Evolutionary conservation across 53 echinoderm and acorn worm species (phyloP).

Genomic region (Paelopatides confundens): DNA sequence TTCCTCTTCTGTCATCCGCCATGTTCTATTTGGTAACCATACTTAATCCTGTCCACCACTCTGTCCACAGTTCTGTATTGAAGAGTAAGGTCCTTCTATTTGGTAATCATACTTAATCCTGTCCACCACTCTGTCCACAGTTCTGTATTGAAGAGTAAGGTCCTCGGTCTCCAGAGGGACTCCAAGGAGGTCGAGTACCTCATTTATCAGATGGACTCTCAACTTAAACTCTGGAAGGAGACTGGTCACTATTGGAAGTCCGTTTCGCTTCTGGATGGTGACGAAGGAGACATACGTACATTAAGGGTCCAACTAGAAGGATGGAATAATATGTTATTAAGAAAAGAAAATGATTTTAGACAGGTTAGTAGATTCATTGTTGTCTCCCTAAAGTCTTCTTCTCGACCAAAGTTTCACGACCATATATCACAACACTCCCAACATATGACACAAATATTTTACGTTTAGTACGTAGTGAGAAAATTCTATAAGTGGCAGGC

Average conservation of each 20-base stretch:
- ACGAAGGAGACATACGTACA: background rate
- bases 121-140: background rate
- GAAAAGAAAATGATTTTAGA: background rate
- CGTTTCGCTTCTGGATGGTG: background rate
- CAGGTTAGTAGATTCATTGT: too few species aligned
- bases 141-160: background rate
- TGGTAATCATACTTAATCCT: too few species aligned
- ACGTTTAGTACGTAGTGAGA: too few species aligned
- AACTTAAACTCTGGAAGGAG: background rate
- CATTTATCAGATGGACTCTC: background rate
- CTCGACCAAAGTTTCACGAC: too few species aligned
- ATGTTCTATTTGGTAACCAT: too few species aligned
- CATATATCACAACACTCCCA: background rate
- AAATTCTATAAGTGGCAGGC: too few species aligned
- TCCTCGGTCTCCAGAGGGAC: constrained; percentile 19
- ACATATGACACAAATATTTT: too few species aligned
- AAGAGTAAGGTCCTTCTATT: constrained; percentile 6
- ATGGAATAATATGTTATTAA: background rate
- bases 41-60: too few species aligned
- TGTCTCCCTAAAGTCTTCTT: too few species aligned
- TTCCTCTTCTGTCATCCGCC: too few species aligned
- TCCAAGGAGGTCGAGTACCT: constrained; percentile 15
- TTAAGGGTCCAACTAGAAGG: background rate
- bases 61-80: background rate
- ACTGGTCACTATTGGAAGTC: background rate